Conservation (phyloP, 2,113 vertebrate genomes). For the Corydoras maculifer region DNA sequence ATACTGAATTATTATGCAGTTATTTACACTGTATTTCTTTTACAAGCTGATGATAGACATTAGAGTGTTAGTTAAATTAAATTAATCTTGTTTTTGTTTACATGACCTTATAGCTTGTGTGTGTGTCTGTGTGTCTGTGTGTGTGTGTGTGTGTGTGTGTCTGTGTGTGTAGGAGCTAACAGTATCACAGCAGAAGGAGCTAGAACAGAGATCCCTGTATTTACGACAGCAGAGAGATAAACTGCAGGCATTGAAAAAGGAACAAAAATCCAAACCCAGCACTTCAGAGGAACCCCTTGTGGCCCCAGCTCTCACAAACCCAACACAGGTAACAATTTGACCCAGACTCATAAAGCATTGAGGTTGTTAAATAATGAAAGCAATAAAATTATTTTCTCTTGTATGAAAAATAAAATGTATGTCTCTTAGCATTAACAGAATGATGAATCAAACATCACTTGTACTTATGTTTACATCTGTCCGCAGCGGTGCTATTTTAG, state of each 20-base stretch:
- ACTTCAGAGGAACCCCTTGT: slow-evolving; percentile 51
- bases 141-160: slow-evolving; percentile 23
- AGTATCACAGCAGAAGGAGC: slow-evolving; percentile 73
- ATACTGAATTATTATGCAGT: too few species aligned
- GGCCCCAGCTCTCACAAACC: slow-evolving; percentile 45
- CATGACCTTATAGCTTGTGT: neutral
- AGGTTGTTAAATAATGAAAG: too few species aligned
- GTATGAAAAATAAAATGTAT: too few species aligned
- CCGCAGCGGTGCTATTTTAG: too few species aligned
- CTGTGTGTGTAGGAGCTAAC: slow-evolving; percentile 68
- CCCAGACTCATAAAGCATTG: neutral
- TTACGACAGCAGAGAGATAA: slow-evolving; percentile 86
- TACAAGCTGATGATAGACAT: too few species aligned
- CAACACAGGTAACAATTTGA: slow-evolving; percentile 56
- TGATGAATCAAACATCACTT: too few species aligned
- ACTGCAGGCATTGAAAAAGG: slow-evolving; percentile 80
- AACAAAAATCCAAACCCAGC: slow-evolving; percentile 59
- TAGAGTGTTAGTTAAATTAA: too few species aligned
- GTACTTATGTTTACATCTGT: too few species aligned
- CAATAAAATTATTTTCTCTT: neutral
- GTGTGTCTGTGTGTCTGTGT: neutral
- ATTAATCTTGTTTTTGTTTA: too few species aligned
- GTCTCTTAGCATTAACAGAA: too few species aligned
- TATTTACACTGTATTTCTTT: too few species aligned
- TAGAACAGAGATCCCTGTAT: slow-evolving; percentile 85